phyloP scores from a whole-genome alignment of 2,797 vertebrate species.

The Myotis vivesi region DNA sequence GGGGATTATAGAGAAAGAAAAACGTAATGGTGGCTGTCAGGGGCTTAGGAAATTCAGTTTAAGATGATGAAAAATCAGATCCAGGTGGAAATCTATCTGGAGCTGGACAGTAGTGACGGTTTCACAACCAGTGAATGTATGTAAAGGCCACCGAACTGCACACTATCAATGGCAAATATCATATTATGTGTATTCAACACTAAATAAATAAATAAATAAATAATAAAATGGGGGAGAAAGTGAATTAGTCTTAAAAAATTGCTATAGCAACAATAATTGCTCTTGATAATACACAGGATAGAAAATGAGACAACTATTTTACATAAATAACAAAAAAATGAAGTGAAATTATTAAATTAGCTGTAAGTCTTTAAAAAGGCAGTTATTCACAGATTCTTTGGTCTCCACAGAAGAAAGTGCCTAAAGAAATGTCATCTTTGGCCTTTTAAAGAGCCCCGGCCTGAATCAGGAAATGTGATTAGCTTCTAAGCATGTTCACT shows the following conservation, averaged over 20 bases:
- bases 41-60: neutral
- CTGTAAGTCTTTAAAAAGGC: neutral
- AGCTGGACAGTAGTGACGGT: neutral
- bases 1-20: neutral
- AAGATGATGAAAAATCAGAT: neutral
- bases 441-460: neutral
- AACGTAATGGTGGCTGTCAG: neutral
- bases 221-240: neutral
- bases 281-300: neutral
- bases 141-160: neutral
- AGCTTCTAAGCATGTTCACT: neutral
- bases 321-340: neutral
- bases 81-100: neutral
- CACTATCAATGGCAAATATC: neutral
- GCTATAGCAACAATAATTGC: neutral
- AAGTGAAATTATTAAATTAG: neutral
- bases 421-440: neutral
- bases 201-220: neutral
- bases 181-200: neutral
- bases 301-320: neutral
- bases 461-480: neutral
- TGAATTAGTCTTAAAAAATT: neutral
- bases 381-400: neutral
- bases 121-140: neutral
- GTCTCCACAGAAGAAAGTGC: neutral